Percentiles rank a stretch among this genome's conserved stretches.
Conservation (phyloP, 2,113 vertebrate species). For the human (Homo sapiens) region GRCh38 chr2:131707501-131708000, state of each 20-base stretch:
- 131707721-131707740: background rate
- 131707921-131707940: slow-evolving; percentile 24
- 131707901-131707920: slow-evolving; percentile 39
- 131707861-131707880: slow-evolving; percentile 32
- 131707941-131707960: background rate
- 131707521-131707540: background rate
- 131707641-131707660: background rate
- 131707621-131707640: background rate
- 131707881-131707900: background rate
- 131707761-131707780: background rate
- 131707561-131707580: background rate
- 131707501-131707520: background rate
- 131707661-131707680: background rate
- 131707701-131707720: background rate
- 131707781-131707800: background rate
- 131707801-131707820: slow-evolving; percentile 30
- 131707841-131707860: slow-evolving; percentile 36
- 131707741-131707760: background rate
- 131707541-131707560: slow-evolving; percentile 26
- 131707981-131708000: slow-evolving; percentile 25
- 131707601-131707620: background rate
- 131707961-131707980: slow-evolving; percentile 24
- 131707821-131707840: slow-evolving; percentile 17
- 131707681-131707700: background rate
- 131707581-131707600: background rate